Conservation (phyloP, 2,888 invertebrate species). For the Eilema caniola region DNA sequence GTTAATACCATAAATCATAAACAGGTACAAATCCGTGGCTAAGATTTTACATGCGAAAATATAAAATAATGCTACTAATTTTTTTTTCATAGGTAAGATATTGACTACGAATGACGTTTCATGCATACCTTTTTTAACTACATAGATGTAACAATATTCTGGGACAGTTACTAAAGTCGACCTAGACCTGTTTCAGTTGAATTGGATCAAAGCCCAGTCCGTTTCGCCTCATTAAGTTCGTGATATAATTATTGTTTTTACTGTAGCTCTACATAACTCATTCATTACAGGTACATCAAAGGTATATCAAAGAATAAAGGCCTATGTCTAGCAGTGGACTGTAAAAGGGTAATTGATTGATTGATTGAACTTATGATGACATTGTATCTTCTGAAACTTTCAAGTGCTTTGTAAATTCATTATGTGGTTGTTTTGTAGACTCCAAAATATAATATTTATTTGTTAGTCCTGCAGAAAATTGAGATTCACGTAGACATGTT, state of each 20-base stretch:
- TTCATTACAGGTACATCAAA: not conserved
- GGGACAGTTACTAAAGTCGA: conserved; percentile 54
- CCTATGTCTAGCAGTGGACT: too few relatives aligned
- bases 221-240: conserved; percentile 64
- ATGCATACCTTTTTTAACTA: not conserved
- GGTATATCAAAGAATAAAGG: too few relatives aligned
- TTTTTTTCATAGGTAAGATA: conserved; percentile 4
- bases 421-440: too few relatives aligned
- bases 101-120: not conserved
- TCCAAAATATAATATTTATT: not conserved
- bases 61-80: not conserved
- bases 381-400: not conserved
- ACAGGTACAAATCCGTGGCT: not conserved
- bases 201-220: conserved; percentile 76
- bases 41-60: conserved; percentile 1
- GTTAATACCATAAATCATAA: conserved; percentile 3
- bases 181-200: conserved; percentile 76
- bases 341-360: too few relatives aligned
- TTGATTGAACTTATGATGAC: not conserved
- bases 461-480: not conserved
- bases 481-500: not conserved
- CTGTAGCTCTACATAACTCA: conserved; percentile 25
- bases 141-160: conserved; percentile 16
- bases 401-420: not conserved
- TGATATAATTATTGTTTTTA: conserved; percentile 55